A percentile compares a stretch with the other conserved stretches of the same genome.
Conservation (phyloP, 2,113 vertebrate genomes). For the Suricata suricatta region DNA sequence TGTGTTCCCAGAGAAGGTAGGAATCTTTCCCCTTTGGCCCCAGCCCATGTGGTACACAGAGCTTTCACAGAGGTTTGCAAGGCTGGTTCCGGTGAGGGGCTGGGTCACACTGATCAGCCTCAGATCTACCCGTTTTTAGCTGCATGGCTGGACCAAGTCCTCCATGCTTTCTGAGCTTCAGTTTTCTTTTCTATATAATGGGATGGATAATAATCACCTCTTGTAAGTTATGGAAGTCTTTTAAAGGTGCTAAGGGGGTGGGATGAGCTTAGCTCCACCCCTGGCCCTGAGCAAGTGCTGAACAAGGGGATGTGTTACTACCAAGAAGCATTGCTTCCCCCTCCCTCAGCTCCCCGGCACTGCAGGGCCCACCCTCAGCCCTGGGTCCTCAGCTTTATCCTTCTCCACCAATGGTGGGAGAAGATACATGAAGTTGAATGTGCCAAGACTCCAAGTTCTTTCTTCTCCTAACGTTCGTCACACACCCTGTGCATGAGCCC, state of each 20-base stretch:
- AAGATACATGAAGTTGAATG: background rate
- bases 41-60: background rate
- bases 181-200: background rate
- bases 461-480: background rate
- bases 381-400: background rate
- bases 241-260: background rate
- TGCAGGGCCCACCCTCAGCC: background rate
- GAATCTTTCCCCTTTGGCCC: background rate
- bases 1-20: background rate
- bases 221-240: background rate
- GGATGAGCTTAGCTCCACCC: rapidly evolving
- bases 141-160: too few relatives aligned
- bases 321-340: background rate
- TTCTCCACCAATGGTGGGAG: background rate
- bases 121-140: background rate
- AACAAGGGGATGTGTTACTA: background rate
- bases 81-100: background rate
- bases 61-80: background rate
- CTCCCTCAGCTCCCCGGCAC: background rate
- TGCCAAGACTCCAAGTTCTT: background rate
- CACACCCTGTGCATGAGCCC: background rate
- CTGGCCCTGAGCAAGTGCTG: background rate
- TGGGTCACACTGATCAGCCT: background rate
- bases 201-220: background rate
- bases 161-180: background rate